Conservation (phyloP, 2,113 vertebrate species). For the Campylomormyrus tamandua region DNA sequence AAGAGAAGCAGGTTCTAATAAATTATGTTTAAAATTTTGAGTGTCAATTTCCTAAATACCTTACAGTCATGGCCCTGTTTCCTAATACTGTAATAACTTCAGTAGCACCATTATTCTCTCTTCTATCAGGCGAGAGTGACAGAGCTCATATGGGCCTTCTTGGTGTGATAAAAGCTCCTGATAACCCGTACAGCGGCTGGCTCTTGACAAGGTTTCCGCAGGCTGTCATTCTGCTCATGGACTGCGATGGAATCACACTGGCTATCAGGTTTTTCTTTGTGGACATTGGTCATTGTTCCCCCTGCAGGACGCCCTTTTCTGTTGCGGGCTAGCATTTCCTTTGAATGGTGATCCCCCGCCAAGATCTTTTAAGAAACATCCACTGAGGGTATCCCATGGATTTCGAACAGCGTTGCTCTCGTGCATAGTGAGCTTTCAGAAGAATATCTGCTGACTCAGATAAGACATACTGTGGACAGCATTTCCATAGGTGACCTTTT, state of each 20-base stretch:
- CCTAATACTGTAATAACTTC: conserved; percentile 51
- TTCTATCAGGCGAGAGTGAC: conserved; percentile 55
- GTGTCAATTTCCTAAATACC: conserved; percentile 54
- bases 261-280: not conserved
- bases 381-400: not conserved
- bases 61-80: conserved; percentile 53
- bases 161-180: conserved; percentile 21
- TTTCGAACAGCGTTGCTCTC: not conserved
- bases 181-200: not conserved
- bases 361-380: not conserved
- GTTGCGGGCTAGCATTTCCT: not conserved
- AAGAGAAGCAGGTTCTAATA: conserved; percentile 41
- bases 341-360: not conserved
- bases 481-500: not conserved
- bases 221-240: conserved; percentile 16
- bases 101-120: conserved; percentile 46
- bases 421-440: not conserved
- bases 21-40: conserved; percentile 47
- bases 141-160: conserved; percentile 24
- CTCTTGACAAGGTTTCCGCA: conserved; percentile 2
- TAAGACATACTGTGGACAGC: not conserved
- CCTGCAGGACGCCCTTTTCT: not conserved
- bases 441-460: not conserved
- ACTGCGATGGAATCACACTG: conserved; percentile 12
- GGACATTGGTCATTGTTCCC: not conserved